Conservation (phyloP, 2,797 vertebrate genomes). For the Poeciliopsis turneri region DNA sequence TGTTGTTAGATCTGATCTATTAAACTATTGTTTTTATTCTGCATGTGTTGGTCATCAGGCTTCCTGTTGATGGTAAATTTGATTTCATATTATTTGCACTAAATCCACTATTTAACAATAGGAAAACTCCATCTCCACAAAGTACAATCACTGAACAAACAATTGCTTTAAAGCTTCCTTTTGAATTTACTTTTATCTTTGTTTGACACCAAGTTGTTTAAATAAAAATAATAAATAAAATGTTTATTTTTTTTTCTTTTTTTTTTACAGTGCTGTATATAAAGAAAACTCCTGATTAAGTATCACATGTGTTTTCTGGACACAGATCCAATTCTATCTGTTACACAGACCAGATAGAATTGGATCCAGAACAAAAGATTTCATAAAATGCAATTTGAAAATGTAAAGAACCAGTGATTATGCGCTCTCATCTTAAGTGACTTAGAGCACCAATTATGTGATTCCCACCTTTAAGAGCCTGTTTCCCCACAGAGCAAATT, state of each 20-base stretch:
- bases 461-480: background rate
- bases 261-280: background rate
- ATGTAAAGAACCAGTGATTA: background rate
- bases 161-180: background rate
- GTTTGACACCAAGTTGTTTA: background rate
- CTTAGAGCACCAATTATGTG: background rate
- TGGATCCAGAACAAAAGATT: background rate
- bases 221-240: background rate
- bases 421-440: background rate
- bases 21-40: background rate
- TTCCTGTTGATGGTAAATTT: background rate
- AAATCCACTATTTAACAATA: background rate
- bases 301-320: background rate
- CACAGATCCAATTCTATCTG: no score
- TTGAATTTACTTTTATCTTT: background rate
- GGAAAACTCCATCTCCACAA: no score
- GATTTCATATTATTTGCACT: background rate
- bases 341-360: background rate
- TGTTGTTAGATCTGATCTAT: background rate
- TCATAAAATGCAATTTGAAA: background rate
- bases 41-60: background rate
- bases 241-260: background rate
- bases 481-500: background rate
- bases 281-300: background rate
- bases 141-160: background rate